Conservation (phyloP, 1,140 invertebrate species). For the Dreissena polymorpha region DNA sequence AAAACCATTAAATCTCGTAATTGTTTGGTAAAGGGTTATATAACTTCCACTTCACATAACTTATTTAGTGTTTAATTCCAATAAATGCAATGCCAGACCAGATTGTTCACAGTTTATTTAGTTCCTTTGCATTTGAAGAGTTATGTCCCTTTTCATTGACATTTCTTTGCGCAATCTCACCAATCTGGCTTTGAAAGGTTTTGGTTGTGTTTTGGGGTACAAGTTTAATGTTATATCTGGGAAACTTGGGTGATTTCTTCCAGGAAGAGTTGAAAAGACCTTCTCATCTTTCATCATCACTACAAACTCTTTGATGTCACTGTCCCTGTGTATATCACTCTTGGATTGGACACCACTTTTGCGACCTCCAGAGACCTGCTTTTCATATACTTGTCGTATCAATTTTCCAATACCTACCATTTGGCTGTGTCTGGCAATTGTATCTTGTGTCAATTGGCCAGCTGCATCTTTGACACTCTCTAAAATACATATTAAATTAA, state of each 20-base stretch:
- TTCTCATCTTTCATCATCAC: not conserved
- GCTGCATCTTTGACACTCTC: slow-evolving; percentile 19
- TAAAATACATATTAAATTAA: slow-evolving; percentile 6
- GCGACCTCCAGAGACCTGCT: not conserved
- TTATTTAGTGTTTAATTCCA: not conserved
- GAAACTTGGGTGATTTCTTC: not conserved
- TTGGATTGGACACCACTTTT: not conserved
- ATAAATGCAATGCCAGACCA: not conserved
- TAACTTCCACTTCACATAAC: not conserved
- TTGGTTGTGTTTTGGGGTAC: not conserved
- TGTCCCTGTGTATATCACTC: not conserved
- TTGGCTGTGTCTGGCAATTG: not conserved
- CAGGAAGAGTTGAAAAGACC: not conserved
- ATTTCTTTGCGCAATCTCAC: not conserved
- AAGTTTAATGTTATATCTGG: not conserved
- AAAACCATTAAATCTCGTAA: not conserved
- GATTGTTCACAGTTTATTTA: not conserved
- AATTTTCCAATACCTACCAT: not conserved
- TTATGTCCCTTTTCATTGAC: not conserved
- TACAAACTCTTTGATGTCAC: slow-evolving; percentile 7
- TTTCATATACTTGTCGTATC: not conserved
- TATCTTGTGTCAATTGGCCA: slow-evolving; percentile 1
- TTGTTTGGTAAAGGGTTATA: not conserved
- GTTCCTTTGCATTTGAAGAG: slow-evolving; percentile 10
- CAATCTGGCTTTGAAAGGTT: not conserved